Base-by-base conservation (phyloP, 2,113 vertebrate genomes). In the Halcyon malimbica region DNA sequence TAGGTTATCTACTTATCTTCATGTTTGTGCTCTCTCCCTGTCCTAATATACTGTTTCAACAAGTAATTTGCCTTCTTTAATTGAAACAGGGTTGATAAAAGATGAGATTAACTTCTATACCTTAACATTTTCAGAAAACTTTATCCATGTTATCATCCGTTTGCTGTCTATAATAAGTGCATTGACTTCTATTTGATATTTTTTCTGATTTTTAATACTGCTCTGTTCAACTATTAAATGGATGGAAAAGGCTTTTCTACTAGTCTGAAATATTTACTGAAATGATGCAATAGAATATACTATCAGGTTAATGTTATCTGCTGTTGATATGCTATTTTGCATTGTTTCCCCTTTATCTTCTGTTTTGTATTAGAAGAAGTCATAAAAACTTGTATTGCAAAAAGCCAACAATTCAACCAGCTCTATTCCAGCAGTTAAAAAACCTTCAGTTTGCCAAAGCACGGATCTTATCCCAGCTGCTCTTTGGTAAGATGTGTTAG, bases 321-420 rank as follows among this genome's bases (percentile, higher is more conserved):
- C 82, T 74, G 67, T 42, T 71, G 53, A 89, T 92, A 69, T 16
- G 56, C 13, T 71, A 64, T 96, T 95, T 89, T 91, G 65, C 17
- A 87, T 81, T 76, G 69, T 87, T 96, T 92, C 74, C 41, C 50
- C 62, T 94, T 81, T 81, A 87, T 90, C 77, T 91, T 95, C 86
- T 95, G 94, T 87, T 96, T 97, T 87, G 44, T 76, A 91, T 93
- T 92, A 96, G 57, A 70, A 96, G 57, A 63, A 69, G 29, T 84
- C 48, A 94, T 96, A 97, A 97, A 97, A 96, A 35, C 48, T 57
- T 75, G 73, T 68, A 82, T 46, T 91, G 65, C 26, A 96, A 90
- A 94, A 94, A 95, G 81, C 74, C 83, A 94, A 76, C 77, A 87
- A 92, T 93, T 92, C 89, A 87, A 68, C 46, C 74, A 92, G 24